phyloP scores from a whole-genome alignment of 2,888 invertebrate species.

The Rhorus exstirpatorius region DNA sequence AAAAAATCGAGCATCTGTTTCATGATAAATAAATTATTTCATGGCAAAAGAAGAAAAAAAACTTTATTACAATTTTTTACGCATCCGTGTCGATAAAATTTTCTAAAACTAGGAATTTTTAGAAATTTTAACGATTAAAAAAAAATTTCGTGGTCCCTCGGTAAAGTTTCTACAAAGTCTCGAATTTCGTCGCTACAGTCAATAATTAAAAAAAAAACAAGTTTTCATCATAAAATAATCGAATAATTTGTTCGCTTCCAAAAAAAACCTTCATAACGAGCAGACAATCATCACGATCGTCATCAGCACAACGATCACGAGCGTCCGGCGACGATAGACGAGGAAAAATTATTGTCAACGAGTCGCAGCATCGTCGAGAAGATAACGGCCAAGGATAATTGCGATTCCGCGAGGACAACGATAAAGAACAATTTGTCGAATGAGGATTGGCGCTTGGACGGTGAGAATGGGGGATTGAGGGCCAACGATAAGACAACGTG shows the following conservation, averaged over 20 bases:
- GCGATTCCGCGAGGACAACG: slow-evolving; percentile 78
- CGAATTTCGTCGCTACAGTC: no score
- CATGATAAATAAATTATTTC: no score
- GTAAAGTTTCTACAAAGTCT: no score
- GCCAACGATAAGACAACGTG: slow-evolving; percentile 74
- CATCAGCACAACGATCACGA: slow-evolving; percentile 82
- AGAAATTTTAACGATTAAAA: no score
- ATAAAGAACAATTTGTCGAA: slow-evolving; percentile 50
- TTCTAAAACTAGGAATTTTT: no score
- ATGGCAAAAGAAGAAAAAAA: no score
- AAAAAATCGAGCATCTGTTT: no score
- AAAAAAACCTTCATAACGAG: slow-evolving; percentile 19
- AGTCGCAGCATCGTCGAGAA: slow-evolving; percentile 81
- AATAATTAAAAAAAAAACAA: no score
- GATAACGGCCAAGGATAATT: slow-evolving; percentile 79
- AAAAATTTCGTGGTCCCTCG: no score
- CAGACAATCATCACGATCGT: slow-evolving; percentile 84
- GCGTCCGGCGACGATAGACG: slow-evolving; percentile 80
- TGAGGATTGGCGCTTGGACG: slow-evolving; percentile 83
- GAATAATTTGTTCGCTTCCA: slow-evolving; percentile 4
- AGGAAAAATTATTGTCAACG: slow-evolving; percentile 83
- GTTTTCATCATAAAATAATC: not conserved
- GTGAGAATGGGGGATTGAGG: slow-evolving; percentile 73
- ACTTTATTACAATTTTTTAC: no score
- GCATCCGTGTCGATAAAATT: no score